Conservation (phyloP, 2,888 invertebrate genomes). For the Nomada goodeniana region DNA sequence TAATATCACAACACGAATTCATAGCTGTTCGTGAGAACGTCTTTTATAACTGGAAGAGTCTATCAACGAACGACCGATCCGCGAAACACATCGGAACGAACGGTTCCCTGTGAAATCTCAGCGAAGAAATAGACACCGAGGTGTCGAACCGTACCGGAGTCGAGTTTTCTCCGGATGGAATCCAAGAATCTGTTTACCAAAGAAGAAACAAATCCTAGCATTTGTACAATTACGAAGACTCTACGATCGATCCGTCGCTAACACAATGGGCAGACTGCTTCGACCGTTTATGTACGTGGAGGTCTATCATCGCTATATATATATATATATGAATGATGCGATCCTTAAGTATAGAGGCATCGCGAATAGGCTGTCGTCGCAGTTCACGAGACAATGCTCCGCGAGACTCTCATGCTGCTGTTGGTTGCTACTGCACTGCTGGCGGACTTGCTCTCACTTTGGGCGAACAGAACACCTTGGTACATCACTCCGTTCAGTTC, state of each 20-base stretch:
- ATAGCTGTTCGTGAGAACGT: background rate
- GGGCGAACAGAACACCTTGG: slow-evolving; percentile 96
- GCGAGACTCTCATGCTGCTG: slow-evolving; percentile 71
- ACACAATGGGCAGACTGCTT: slow-evolving; percentile 34
- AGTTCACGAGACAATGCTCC: slow-evolving; percentile 77
- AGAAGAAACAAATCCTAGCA: background rate
- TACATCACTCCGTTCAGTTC: slow-evolving; percentile 98
- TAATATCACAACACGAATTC: slow-evolving; percentile 31
- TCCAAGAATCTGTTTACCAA: background rate
- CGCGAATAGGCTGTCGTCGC: slow-evolving; percentile 11
- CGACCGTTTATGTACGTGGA: slow-evolving; percentile 6
- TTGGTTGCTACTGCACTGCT: slow-evolving; percentile 67
- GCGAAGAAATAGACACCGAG: background rate
- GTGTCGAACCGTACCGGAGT: background rate
- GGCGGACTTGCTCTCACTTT: slow-evolving; percentile 71
- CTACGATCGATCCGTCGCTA: background rate
- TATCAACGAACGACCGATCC: slow-evolving; percentile 1
- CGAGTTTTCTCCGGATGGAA: background rate
- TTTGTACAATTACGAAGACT: slow-evolving; percentile 20
- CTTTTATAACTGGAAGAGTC: background rate
- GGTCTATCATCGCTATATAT: slow-evolving; percentile 22
- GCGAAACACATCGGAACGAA: background rate
- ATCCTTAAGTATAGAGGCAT: slow-evolving; percentile 28
- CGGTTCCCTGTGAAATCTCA: too few relatives aligned
- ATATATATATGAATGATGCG: slow-evolving; percentile 17